Percentiles rank a stretch among this genome's conserved stretches.
These are phyloP conservation scores for Drosophila carrolli DNA, from an alignment of 1,140 invertebrate genomes.

Conservation along the genomic window DNA sequence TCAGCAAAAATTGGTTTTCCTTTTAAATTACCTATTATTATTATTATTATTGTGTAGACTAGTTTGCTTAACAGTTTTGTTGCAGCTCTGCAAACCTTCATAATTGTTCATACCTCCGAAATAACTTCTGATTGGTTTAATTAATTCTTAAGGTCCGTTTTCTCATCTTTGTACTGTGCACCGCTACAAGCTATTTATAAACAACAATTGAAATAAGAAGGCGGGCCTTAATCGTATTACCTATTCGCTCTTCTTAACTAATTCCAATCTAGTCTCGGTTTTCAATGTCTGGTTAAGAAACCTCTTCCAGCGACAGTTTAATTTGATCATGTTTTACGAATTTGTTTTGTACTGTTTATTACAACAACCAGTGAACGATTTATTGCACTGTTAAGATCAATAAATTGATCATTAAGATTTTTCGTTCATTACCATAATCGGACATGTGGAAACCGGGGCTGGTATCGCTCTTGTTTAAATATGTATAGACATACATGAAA, in stretches of 20 bases:
- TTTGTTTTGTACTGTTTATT: not conserved
- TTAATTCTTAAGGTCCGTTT: not conserved
- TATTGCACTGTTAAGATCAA: not conserved
- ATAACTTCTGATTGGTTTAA: not conserved
- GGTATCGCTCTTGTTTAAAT: slow-evolving; percentile 1
- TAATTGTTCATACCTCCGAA: not conserved
- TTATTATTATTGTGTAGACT: too few relatives aligned
- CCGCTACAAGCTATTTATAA: not conserved
- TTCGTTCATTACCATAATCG: slow-evolving; percentile 12
- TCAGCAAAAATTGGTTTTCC: too few relatives aligned
- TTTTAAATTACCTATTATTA: too few relatives aligned
- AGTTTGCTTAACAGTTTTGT: slow-evolving; percentile 14
- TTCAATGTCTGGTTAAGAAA: slow-evolving; percentile 5
- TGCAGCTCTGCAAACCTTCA: not conserved
- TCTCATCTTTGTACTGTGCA: not conserved
- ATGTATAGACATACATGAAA: slow-evolving; percentile 20
- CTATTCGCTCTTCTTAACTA: slow-evolving; percentile 3
- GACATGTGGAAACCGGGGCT: slow-evolving; percentile 15
- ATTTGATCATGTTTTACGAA: not conserved
- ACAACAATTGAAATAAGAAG: not conserved
- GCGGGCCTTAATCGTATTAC: not conserved
- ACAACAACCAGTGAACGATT: not conserved
- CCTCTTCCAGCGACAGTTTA: not conserved
- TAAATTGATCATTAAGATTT: slow-evolving; percentile 7
- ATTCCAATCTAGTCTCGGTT: slow-evolving; percentile 12